Evolutionary conservation across 2,888 invertebrate genomes (phyloP), one percentile per base, ranked within the genome.

Genomic region (Carcina quercana): DNA sequence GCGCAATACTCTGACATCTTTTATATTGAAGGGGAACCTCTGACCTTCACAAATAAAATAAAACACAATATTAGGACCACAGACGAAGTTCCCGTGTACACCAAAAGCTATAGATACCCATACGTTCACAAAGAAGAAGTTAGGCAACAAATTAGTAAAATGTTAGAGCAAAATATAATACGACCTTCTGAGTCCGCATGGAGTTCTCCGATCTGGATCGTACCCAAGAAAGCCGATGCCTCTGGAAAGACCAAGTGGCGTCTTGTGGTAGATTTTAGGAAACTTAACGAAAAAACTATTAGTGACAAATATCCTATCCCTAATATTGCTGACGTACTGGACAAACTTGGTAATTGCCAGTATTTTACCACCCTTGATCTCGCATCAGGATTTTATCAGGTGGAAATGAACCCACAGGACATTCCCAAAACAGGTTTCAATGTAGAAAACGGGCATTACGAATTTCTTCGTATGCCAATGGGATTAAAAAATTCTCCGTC

Each of bases 331-430:
- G 30, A 30, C 5, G 22, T 30, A 6, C 11, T 44, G 7, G 40
- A 45, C 11, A 24, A 35, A 52, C 3, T 48, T 48, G 40, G 40
- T 3, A 31, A 42, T 19, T 27, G 29, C n/a, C 37, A 33, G 35
- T 45, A 45, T 22, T 45, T 29, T 39, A 50, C 1, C 30, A 40
- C 40, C 1, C 30, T 48, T 5, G 59, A 63, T 26, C 15, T 41
- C 14, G 29, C 33, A 13, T 26, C 22, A 14, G 37, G 34, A 5
- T 42, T 37, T 12, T 37, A 38, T 15, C 40, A 36, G 25, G 29
- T 40, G 13, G 14, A 28, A 28, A 30, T 42, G 33, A 6, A 17
- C 15, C 36, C 38, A 6, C 24, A 35, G 13, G 36, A 41, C 12
- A 24, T 22, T 13, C 20, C 25, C 0, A 41, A 41, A 24, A 41